phyloP scores from a whole-genome alignment of 2,888 invertebrate genomes.

The Nemotelus pantherinus region DNA sequence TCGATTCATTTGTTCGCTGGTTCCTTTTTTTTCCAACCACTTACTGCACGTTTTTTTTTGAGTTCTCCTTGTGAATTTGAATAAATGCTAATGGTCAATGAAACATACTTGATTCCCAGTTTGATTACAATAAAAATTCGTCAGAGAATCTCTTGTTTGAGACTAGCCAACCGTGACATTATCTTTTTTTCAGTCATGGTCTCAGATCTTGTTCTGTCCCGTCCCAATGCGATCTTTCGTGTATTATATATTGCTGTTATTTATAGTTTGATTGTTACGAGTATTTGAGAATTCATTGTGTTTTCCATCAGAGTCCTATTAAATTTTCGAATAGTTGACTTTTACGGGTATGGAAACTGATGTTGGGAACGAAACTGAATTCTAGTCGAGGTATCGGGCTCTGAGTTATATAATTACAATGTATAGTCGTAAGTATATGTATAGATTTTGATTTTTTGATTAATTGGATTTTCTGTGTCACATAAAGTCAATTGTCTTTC shows the following conservation, averaged over 20 bases:
- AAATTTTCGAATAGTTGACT: constrained; percentile 15
- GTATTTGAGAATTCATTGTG: constrained; percentile 9
- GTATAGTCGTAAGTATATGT: too few species aligned
- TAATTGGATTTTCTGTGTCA: too few species aligned
- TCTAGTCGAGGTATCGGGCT: too few species aligned
- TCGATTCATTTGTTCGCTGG: too few species aligned
- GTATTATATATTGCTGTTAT: constrained; percentile 1
- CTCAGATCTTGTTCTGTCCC: too few species aligned
- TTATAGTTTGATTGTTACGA: constrained; percentile 32
- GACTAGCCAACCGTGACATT: constrained; percentile 38
- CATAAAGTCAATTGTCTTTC: too few species aligned
- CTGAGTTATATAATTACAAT: too few species aligned
- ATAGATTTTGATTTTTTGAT: too few species aligned
- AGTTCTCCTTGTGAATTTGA: constrained; percentile 14
- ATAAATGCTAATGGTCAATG: constrained; percentile 41
- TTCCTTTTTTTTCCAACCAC: background rate
- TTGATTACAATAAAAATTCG: constrained; percentile 33
- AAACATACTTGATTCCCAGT: constrained; percentile 33
- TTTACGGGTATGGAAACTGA: background rate
- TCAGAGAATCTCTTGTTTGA: constrained; percentile 30
- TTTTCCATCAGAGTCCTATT: constrained; percentile 1
- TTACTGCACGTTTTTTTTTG: background rate
- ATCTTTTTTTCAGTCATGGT: constrained; percentile 3
- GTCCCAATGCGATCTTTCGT: background rate
- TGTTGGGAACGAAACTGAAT: too few species aligned